Conservation (phyloP, 2,113 vertebrate genomes). For the Ivindomyrus marchei region DNA sequence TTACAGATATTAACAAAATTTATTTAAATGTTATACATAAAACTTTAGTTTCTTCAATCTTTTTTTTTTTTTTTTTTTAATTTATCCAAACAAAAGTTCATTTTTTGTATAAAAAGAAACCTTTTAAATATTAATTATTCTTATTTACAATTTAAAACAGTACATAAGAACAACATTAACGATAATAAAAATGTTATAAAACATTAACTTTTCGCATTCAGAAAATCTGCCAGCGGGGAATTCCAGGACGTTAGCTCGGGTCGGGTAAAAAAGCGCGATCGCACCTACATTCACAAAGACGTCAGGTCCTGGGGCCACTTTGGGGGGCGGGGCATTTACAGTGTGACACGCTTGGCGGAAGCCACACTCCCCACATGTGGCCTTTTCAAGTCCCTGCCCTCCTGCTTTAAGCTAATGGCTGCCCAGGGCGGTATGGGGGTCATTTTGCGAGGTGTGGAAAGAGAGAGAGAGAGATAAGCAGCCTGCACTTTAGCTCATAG, state of each 20-base stretch:
- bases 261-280: conserved; percentile 57
- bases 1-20: conserved; percentile 58
- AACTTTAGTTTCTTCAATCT: conserved; percentile 69
- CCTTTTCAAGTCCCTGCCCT: not conserved
- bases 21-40: conserved; percentile 78
- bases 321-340: not conserved
- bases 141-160: conserved; percentile 96
- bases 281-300: conserved; percentile 62
- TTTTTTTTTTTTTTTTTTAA: conserved; percentile 52
- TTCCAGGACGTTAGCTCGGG: conserved; percentile 63
- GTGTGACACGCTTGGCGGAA: not conserved
- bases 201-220: conserved; percentile 68
- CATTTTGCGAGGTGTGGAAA: not conserved
- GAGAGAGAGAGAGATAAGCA: not conserved
- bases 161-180: conserved; percentile 71
- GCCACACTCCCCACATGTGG: not conserved
- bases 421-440: not conserved
- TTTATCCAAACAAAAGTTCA: conserved; percentile 67
- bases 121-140: conserved; percentile 97
- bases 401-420: not conserved
- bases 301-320: not conserved
- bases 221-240: conserved; percentile 69
- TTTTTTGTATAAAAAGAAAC: conserved; percentile 68
- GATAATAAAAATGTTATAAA: conserved; percentile 82
- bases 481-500: not conserved